A percentile compares a stretch with the other conserved stretches of the same genome.
phyloP scores from a whole-genome alignment of 1,140 invertebrate genomes.

The Maconellicoccus hirsutus region DNA sequence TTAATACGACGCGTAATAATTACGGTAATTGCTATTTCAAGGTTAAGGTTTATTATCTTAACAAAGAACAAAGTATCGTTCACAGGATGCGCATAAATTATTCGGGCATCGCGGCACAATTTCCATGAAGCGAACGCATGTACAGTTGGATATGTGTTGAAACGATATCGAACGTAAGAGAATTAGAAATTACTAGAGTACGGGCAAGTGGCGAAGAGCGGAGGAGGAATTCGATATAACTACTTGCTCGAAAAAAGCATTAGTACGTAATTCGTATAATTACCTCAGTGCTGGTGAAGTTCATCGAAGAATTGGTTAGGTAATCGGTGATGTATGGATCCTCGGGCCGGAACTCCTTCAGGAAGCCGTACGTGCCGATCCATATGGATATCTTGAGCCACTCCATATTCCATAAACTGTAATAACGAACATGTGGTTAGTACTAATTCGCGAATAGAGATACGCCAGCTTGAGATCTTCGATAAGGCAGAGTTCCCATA shows the following conservation, averaged over 20 bases:
- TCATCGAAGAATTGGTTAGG: conserved; percentile 54
- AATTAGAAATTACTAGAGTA: too few species aligned
- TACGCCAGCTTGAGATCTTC: too few species aligned
- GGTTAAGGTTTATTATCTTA: conserved; percentile 13
- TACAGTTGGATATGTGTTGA: too few species aligned
- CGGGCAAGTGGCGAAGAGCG: too few species aligned
- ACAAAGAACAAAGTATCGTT: conserved; percentile 20
- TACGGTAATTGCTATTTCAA: conserved; percentile 18
- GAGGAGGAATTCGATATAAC: too few species aligned
- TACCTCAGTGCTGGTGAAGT: conserved; percentile 51
- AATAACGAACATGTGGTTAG: too few species aligned
- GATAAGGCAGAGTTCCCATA: too few species aligned
- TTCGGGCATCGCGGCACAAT: neutral
- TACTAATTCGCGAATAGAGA: too few species aligned
- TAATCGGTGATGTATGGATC: conserved; percentile 73
- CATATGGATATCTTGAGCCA: conserved; percentile 28
- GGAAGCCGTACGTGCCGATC: conserved; percentile 51
- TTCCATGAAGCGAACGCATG: neutral
- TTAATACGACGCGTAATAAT: neutral
- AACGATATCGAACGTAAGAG: too few species aligned
- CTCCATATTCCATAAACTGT: conserved; percentile 15
- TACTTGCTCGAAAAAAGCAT: too few species aligned
- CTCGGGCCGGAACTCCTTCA: conserved; percentile 71
- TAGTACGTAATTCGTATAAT: conserved; percentile 27
- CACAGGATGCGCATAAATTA: conserved; percentile 22